Conservation (phyloP, 1,140 invertebrate genomes). For the Octopus sinensis region DNA sequence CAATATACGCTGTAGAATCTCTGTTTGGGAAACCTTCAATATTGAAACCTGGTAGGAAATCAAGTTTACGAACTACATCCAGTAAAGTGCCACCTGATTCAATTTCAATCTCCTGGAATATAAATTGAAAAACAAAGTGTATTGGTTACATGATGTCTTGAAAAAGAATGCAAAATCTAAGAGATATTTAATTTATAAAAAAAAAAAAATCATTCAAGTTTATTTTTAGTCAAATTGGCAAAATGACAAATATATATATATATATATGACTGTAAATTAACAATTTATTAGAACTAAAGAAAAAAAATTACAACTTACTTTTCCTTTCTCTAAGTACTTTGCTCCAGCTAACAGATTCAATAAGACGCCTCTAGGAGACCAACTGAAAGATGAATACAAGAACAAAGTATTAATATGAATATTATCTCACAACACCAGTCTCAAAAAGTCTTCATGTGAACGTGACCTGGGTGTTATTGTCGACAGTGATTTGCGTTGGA, state of each 20-base stretch:
- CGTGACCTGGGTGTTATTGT: no score
- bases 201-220: no score
- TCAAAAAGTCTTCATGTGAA: no score
- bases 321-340: slow-evolving; percentile 80
- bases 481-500: no score
- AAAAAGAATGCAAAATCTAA: no score
- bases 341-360: slow-evolving; percentile 85
- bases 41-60: slow-evolving; percentile 94
- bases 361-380: slow-evolving; percentile 88
- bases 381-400: slow-evolving; percentile 56
- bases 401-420: background rate
- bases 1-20: slow-evolving; percentile 86
- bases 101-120: slow-evolving; percentile 77
- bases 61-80: slow-evolving; percentile 71
- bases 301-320: slow-evolving; percentile 60
- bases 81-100: slow-evolving; percentile 83
- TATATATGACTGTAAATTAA: no score
- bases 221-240: no score
- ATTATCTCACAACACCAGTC: no score
- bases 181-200: no score
- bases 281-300: background rate
- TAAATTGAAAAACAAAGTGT: no score
- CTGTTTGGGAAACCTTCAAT: slow-evolving; percentile 95
- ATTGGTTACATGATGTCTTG: no score
- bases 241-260: no score